These are phyloP conservation scores for Metellina segmentata DNA, from an alignment of 2,888 invertebrate genomes.

Conservation along the genomic window DNA sequence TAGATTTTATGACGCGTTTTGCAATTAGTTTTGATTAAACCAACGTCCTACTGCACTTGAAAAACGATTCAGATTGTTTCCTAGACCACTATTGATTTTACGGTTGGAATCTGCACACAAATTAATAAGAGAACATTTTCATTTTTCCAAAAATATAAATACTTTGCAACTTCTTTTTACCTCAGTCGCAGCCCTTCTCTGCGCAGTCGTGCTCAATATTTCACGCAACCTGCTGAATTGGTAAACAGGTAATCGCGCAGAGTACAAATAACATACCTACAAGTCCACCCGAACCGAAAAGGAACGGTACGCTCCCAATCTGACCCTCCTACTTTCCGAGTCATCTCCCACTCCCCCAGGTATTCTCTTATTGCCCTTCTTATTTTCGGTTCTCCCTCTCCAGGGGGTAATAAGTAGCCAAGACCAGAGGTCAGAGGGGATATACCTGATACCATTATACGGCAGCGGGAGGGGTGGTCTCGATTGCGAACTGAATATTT, in stretches of 20 bases:
- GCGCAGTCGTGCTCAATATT: not conserved
- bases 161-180: no score
- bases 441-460: conserved; percentile 24
- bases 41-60: no score
- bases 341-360: not conserved
- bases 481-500: conserved; percentile 46
- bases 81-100: no score
- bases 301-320: conserved; percentile 4
- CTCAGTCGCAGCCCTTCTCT: no score
- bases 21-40: no score
- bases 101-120: no score
- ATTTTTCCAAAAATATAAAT: no score
- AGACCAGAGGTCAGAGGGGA: conserved; percentile 12
- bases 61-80: no score
- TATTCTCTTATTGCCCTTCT: conserved; percentile 9
- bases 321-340: conserved; percentile 6
- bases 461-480: not conserved
- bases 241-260: conserved; percentile 10
- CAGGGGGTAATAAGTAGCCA: not conserved
- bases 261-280: not conserved
- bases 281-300: not conserved
- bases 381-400: not conserved
- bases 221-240: conserved; percentile 9
- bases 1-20: no score
- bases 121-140: no score